A percentile compares a stretch with the other conserved stretches of the same genome.
Conservation (phyloP, 2,113 vertebrate species). For the Gnathonemus echidnorhynchus region DNA sequence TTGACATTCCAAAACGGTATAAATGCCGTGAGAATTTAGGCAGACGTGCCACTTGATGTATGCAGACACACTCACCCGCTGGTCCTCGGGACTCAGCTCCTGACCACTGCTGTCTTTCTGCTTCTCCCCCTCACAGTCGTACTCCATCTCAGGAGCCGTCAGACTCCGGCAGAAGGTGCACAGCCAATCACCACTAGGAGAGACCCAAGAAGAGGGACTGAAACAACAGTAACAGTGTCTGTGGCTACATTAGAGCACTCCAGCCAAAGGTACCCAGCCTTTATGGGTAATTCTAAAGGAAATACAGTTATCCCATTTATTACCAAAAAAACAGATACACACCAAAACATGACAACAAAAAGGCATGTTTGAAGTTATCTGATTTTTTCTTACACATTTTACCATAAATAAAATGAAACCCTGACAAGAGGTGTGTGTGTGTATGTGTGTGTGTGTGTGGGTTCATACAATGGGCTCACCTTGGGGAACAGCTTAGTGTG, state of each 20-base stretch:
- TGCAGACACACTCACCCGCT: constrained; percentile 67
- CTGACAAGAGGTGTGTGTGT: background rate
- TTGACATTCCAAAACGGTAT: background rate
- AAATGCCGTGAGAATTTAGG: background rate
- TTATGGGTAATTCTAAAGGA: background rate
- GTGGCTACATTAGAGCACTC: background rate
- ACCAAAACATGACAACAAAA: background rate
- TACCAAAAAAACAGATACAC: background rate
- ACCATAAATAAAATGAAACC: background rate
- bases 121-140: constrained; percentile 79
- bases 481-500: constrained; percentile 79
- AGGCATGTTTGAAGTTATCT: background rate
- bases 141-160: constrained; percentile 84
- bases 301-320: background rate
- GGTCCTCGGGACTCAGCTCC: constrained; percentile 79
- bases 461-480: constrained; percentile 48
- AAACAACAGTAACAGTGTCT: background rate
- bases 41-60: background rate
- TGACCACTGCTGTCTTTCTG: constrained; percentile 76
- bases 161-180: constrained; percentile 94
- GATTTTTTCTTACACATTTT: background rate
- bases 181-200: constrained; percentile 87
- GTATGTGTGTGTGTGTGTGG: background rate
- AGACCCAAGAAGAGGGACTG: constrained; percentile 20
- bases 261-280: background rate